Evolutionary conservation across 2,888 invertebrate genomes (phyloP).

Genomic region (Patella depressa): DNA sequence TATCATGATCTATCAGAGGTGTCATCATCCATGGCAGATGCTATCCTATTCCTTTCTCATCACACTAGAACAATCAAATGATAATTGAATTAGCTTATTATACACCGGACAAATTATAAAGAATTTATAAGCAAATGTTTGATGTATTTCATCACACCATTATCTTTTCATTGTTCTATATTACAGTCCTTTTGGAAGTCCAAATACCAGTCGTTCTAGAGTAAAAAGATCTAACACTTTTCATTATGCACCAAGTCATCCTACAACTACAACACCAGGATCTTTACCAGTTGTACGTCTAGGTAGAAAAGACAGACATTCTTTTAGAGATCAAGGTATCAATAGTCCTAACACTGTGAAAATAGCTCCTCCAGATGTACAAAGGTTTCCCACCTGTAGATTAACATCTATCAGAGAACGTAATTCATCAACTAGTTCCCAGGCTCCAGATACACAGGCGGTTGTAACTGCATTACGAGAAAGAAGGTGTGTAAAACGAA

Average conservation of each 20-base stretch:
- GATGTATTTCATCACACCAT: too few relatives aligned
- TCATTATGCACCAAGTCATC: conserved; percentile 28
- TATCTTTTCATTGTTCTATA: not conserved
- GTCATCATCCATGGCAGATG: too few relatives aligned
- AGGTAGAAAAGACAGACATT: conserved; percentile 37
- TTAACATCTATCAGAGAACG: conserved; percentile 22
- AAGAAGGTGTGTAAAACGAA: conserved; percentile 41
- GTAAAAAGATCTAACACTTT: conserved; percentile 21
- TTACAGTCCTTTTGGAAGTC: conserved; percentile 16
- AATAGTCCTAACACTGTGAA: conserved; percentile 54
- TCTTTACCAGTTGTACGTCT: conserved; percentile 50
- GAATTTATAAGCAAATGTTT: too few relatives aligned
- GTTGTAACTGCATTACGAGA: conserved; percentile 52
- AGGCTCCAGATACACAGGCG: conserved; percentile 49
- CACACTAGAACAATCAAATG: too few relatives aligned
- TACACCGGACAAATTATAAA: too few relatives aligned
- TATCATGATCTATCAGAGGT: too few relatives aligned
- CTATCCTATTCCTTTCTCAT: too few relatives aligned
- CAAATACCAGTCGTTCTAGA: not conserved
- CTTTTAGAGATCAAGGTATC: conserved; percentile 43
- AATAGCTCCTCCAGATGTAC: conserved; percentile 53
- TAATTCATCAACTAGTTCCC: not conserved
- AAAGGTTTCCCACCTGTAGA: conserved; percentile 46
- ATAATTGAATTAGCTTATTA: too few relatives aligned
- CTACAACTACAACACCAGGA: conserved; percentile 35